phyloP scores from a whole-genome alignment of 2,797 vertebrate genomes.

The Anomalospiza imberbis region DNA sequence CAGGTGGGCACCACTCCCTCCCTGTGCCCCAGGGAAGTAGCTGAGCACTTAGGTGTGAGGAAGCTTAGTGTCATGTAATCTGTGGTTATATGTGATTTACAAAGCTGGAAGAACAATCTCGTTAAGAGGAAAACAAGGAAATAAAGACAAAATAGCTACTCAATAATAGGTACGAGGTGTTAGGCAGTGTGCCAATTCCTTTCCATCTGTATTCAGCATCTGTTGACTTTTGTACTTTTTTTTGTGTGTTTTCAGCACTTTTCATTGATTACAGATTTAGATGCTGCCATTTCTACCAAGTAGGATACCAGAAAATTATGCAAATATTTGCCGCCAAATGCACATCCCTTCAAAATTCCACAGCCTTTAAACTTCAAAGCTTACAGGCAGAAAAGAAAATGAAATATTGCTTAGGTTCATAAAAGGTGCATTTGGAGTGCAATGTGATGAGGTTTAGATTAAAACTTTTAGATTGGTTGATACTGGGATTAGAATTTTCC shows the following conservation, averaged over 20 bases:
- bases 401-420: not conserved
- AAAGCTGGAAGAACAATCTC: slow-evolving; percentile 9
- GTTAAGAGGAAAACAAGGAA: slow-evolving; percentile 29
- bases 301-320: not conserved
- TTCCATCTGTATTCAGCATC: slow-evolving; percentile 25
- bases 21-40: not conserved
- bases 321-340: slow-evolving; percentile 7
- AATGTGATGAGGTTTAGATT: not conserved
- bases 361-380: not conserved
- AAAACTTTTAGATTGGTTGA: not conserved
- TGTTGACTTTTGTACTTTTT: slow-evolving; percentile 12
- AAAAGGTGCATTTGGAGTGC: not conserved
- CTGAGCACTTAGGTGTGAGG: not conserved
- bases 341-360: not conserved
- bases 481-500: not conserved
- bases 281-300: not conserved
- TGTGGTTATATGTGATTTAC: not conserved
- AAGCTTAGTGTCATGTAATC: not conserved
- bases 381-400: not conserved
- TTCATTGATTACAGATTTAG: slow-evolving; percentile 13
- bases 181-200: not conserved
- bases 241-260: not conserved
- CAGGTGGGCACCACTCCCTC: not conserved
- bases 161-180: slow-evolving; percentile 14
- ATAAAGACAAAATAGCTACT: slow-evolving; percentile 33